Evolutionary conservation across 1,140 invertebrate genomes (phyloP).

Genomic region (Drosophila yakuba): DNA sequence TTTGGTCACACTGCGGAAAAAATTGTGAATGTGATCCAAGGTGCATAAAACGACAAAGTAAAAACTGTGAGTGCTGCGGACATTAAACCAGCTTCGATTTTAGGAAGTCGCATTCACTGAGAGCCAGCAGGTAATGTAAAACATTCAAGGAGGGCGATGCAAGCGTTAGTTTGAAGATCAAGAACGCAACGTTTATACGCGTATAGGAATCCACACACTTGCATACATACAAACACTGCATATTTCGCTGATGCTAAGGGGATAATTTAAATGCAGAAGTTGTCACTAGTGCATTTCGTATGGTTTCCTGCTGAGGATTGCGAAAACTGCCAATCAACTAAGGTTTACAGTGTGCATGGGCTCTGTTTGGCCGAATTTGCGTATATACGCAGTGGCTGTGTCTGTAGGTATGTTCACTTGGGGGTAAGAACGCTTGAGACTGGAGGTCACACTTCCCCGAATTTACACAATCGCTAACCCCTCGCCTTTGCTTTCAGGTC

Average conservation of each 20-base stretch:
- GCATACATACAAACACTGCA: constrained; percentile 12
- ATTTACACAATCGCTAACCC: constrained; percentile 2
- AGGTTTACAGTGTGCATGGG: neutral
- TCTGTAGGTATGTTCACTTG: constrained; percentile 4
- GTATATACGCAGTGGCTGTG: constrained; percentile 35
- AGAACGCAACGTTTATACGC: neutral
- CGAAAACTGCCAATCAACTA: too few species aligned
- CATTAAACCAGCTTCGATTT: neutral
- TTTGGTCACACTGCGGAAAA: constrained; percentile 41
- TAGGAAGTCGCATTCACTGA: neutral
- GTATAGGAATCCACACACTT: constrained; percentile 8
- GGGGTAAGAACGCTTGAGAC: constrained; percentile 18
- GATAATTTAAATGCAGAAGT: neutral
- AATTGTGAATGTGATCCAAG: constrained; percentile 32
- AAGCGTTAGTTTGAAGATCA: neutral
- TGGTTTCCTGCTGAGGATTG: neutral
- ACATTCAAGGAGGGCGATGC: neutral
- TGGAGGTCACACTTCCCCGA: constrained; percentile 6
- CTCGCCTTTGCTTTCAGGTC: constrained; percentile 61
- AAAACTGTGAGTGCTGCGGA: constrained; percentile 40
- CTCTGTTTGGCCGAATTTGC: neutral
- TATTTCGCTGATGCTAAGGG: constrained; percentile 18
- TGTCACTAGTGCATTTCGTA: neutral
- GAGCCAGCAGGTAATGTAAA: neutral
- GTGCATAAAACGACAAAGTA: constrained; percentile 39